Conservation (phyloP, 2,888 invertebrate species). For the Conomelus anceps region DNA sequence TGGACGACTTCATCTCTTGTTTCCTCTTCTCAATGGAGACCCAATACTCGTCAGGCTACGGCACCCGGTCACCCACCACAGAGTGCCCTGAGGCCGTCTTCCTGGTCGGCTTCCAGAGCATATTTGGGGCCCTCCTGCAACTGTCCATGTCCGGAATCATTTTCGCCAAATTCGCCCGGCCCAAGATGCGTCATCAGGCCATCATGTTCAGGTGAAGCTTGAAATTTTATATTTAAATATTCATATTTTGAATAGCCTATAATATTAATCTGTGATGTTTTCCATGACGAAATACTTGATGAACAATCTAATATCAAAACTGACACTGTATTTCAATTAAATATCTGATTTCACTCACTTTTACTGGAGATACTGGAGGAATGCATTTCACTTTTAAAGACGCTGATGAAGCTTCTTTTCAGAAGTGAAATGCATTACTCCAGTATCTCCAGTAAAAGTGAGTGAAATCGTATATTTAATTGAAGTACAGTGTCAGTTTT, state of each 20-base stretch:
- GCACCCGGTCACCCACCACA: constrained; percentile 69
- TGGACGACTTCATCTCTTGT: constrained; percentile 50
- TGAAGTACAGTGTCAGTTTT: no score
- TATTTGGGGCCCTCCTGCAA: constrained; percentile 52
- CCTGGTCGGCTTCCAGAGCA: constrained; percentile 74
- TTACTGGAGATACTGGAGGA: no score
- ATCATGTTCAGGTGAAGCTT: constrained; percentile 66
- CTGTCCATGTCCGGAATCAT: constrained; percentile 56
- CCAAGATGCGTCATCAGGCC: constrained; percentile 66
- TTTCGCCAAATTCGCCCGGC: constrained; percentile 72
- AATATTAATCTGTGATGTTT: no score
- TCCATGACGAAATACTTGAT: no score
- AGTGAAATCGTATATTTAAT: no score
- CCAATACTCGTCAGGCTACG: constrained; percentile 80
- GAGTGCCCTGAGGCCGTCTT: constrained; percentile 80
- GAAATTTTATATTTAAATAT: background rate
- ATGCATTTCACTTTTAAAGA: no score
- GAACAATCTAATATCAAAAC: no score
- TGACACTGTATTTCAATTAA: no score
- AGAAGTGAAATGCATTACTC: no score
- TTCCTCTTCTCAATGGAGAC: constrained; percentile 84
- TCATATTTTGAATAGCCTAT: background rate
- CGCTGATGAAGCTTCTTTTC: no score
- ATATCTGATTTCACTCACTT: no score
- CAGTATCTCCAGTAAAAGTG: no score